Conservation (phyloP, 2,797 vertebrate genomes). For the Ctenosaura bakeri region DNA sequence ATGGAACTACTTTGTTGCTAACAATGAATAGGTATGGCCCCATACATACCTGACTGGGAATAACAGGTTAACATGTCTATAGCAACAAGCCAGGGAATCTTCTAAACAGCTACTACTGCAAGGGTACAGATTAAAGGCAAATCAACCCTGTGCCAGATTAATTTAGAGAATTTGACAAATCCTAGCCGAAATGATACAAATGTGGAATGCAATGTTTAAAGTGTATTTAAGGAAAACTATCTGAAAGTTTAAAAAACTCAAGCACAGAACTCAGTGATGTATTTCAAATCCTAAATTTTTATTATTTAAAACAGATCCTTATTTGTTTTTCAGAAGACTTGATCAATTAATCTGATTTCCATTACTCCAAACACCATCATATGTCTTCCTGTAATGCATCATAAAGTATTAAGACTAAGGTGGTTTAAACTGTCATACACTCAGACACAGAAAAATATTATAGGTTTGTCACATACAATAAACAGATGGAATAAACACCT, state of each 20-base stretch:
- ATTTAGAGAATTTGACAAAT: neutral
- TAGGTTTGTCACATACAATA: neutral
- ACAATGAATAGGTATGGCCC: neutral
- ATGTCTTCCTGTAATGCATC: neutral
- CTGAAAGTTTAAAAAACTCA: neutral
- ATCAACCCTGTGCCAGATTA: neutral
- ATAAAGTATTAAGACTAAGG: neutral
- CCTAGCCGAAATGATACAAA: neutral
- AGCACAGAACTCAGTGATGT: neutral
- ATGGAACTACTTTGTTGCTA: neutral
- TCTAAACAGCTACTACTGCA: neutral
- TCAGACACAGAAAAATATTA: neutral
- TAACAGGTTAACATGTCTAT: neutral
- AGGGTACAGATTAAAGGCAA: neutral
- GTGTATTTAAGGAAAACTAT: neutral
- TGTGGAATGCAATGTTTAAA: neutral
- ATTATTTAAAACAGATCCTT: neutral
- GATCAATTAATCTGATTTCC: neutral
- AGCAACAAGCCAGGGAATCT: neutral
- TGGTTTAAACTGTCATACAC: neutral
- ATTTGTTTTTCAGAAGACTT: conserved; percentile 1
- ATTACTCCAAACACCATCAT: neutral
- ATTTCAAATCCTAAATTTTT: neutral
- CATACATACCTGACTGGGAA: neutral
- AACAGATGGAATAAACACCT: neutral